These are phyloP conservation scores for Panopea generosa DNA, from an alignment of 2,888 invertebrate species.

Conservation along the genomic window DNA sequence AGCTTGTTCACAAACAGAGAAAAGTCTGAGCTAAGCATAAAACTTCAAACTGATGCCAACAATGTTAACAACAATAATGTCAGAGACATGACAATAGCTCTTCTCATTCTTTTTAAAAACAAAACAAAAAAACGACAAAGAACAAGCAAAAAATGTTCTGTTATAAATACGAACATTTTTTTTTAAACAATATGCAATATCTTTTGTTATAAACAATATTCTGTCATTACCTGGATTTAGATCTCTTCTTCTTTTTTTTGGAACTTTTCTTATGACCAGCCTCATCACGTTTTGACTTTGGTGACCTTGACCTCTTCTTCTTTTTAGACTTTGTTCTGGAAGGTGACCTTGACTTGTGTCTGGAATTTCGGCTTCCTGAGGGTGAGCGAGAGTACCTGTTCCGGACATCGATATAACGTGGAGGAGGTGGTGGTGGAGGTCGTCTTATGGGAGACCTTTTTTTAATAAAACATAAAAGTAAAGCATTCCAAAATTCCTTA, in stretches of 20 bases:
- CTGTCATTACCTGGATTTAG: slow-evolving; percentile 40
- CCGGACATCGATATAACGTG: slow-evolving; percentile 32
- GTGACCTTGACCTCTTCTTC: slow-evolving; percentile 70
- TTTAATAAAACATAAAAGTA: background rate
- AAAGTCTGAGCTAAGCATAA: too few relatives aligned
- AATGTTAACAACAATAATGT: too few relatives aligned
- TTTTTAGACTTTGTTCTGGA: slow-evolving; percentile 63
- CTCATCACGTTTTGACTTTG: slow-evolving; percentile 47
- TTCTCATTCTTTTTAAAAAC: too few relatives aligned
- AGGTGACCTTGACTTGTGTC: slow-evolving; percentile 57
- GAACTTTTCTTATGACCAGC: slow-evolving; percentile 56
- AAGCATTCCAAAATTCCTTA: background rate
- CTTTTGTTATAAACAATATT: too few relatives aligned
- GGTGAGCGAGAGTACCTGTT: slow-evolving; percentile 44
- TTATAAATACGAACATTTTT: too few relatives aligned
- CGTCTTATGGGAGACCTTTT: slow-evolving; percentile 58
- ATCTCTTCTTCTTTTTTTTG: slow-evolving; percentile 68
- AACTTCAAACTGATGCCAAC: too few relatives aligned
- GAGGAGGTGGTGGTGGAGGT: slow-evolving; percentile 42
- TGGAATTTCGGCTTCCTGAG: slow-evolving; percentile 57
- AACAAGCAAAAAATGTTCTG: too few relatives aligned
- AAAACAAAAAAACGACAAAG: too few relatives aligned
- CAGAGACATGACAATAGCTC: too few relatives aligned
- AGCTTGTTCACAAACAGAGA: too few relatives aligned
- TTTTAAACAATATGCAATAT: too few relatives aligned